Base-by-base conservation (phyloP, 1,140 invertebrate genomes). In the Dreissena rostriformis region DNA sequence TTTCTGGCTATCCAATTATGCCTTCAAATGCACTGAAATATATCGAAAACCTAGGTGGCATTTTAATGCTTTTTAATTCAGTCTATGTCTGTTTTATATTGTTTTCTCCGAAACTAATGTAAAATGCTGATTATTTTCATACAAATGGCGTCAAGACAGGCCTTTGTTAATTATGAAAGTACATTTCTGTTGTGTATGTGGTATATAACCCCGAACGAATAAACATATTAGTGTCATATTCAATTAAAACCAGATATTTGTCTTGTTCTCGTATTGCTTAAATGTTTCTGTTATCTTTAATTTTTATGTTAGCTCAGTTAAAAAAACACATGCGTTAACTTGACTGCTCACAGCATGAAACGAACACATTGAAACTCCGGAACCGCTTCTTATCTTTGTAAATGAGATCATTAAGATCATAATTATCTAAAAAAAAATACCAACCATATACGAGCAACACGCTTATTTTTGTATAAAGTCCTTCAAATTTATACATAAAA, bases 51-150 rank as follows among this genome's bases (percentile, higher is more conserved):
- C 77, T n/a, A 15, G 77, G 65, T 70, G 74, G 74, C 51, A 66
- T 63, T 76, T 29, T 79, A 79, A 79, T 79, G 53, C 67, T 68
- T 5, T 29, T 29, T 79, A 79, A 79, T 79, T 79, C 67, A 29
- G 14, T 26, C 12, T 12, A 70, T 67, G 77, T 79, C 77, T 79
- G 77, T 79, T 79, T 70, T 65, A 28, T 53, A 19, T 24, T 24
- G n/a, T 70, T 70, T 67, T 63, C n/a, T 70, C 28, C 22, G 12
- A 22, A 29, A 55, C 24, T 57, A 68, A 70, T 57, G 49, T 53
- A 55, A 22, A 49, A 24, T 24, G 28, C 66, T 65, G 49, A 39
- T 65, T 78, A 65, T 78, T 14, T 39, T 52, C 28, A 78, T 78
- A 51, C 15, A 49, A 53, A 51, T 71, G 77, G 77, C 77, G 77